These are phyloP conservation scores for Chromobotia macracanthus DNA, from an alignment of 2,797 vertebrate genomes.

Conservation along the genomic window DNA sequence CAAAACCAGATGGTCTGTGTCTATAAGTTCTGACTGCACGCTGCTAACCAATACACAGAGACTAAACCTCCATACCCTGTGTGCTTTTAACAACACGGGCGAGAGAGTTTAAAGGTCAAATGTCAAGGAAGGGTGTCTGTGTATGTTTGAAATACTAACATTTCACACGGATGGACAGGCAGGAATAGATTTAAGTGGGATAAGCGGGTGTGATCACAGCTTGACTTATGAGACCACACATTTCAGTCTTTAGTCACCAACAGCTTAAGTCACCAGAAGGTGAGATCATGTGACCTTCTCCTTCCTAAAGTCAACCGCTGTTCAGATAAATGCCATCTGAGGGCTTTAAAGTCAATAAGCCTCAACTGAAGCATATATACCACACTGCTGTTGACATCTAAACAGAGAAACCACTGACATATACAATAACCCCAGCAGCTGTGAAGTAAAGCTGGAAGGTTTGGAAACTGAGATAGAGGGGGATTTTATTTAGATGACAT, in stretches of 20 bases:
- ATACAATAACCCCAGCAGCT: neutral
- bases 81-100: conserved; percentile 1
- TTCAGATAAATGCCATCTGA: conserved; percentile 47
- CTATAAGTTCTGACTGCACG: neutral
- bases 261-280: conserved; percentile 37
- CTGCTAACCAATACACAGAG: conserved; percentile 26
- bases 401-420: conserved; percentile 14
- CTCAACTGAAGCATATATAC: conserved; percentile 11
- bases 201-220: conserved; percentile 22
- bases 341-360: conserved; percentile 51
- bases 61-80: conserved; percentile 16
- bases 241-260: conserved; percentile 37
- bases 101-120: conserved; percentile 21
- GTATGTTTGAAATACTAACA: conserved; percentile 48
- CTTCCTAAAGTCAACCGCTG: conserved; percentile 32
- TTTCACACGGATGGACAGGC: conserved; percentile 37
- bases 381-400: conserved; percentile 26
- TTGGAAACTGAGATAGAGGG: neutral
- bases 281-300: conserved; percentile 47
- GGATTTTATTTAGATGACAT: neutral
- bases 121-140: conserved; percentile 39
- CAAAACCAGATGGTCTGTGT: conserved; percentile 17
- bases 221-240: conserved; percentile 51
- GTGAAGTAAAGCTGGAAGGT: neutral
- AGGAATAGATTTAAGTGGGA: conserved; percentile 40